Base-by-base conservation (phyloP, 2,888 invertebrate species). In the Apomyelois bistriatella region DNA sequence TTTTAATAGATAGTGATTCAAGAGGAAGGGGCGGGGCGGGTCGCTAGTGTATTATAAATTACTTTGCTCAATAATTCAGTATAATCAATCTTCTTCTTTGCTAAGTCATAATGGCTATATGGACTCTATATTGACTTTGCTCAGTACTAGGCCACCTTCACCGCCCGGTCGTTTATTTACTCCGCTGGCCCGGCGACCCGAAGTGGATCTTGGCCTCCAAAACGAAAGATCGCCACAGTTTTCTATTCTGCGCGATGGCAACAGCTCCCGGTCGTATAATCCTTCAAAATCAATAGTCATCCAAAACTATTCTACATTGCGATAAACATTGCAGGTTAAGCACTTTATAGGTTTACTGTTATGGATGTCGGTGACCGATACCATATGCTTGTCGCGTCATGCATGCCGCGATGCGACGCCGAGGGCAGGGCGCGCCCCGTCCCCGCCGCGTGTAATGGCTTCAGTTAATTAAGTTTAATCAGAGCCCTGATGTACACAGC, bases 391-490 rank as follows among this genome's bases (percentile, higher is more conserved):
- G 58, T 40, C 57, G 54, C 53, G 48, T 13, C 53, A 58, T 55
- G 55, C 55, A 54, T 62, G 63, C 61, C 61, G 66, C 69, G 64
- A 60, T 65, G 63, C 65, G 60, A 66, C 59, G 64, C 59, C 62
- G 62, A 53, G 56, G 54, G 56, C 52, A 22, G 3, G 56, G 60
- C 65, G 67, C 65, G 62, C 67, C 70, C 72, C 65, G 67, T 62
- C 64, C 76, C 70, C 76, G 72, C 66, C 60, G 71, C 75, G 82
- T 76, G 81, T 81, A 84, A 89, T 83, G 89, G 89, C 89, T 90
- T 90, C 89, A 87, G 85, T 87, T 90, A 90, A 89, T 90, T 90
- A 89, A 88, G 80, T 90, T 88, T 90, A 88, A 90, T 89, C 88
- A 87, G 80, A 81, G 76, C 78, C 79, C 73, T 77, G 76, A 81